Base-by-base conservation (phyloP, 2,888 invertebrate species). In the Drosophila recens region DNA sequence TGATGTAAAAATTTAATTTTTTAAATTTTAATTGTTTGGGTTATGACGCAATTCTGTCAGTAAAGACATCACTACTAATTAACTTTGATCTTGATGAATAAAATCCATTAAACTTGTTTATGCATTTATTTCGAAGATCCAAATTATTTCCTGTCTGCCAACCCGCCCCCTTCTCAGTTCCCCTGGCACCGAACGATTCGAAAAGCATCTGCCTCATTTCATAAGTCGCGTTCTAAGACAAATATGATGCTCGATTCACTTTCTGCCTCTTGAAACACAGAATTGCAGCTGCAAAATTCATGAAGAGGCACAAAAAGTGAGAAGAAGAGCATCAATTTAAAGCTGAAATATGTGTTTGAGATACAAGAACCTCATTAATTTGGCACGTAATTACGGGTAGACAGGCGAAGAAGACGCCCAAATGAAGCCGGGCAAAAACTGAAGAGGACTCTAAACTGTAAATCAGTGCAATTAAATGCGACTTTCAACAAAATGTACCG, bases 381-480 rank as follows among this genome's bases (percentile, higher is more conserved):
- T 84, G 72, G 70, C 79, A 86, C 80, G 67, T 88, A 88, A 88
- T 86, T 85, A 80, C 75, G 63, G 62, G 64, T 40, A 57, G 27
- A 57, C 53, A 63, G 52, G 56, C 48, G 34, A 62, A 61, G 67
- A 49, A 43, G 56, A 33, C 33, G 45, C 42, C 11, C 53, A 13
- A n/a, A 46, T 11, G 27, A 45, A 15, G 8, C 11, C 6, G 48
- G 17, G 9, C 10, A 1, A 51, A 57, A 38, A 15, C 38, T 23
- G 20, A 30, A 27, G 20, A 57, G 27, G 17, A 61, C 74, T 43
- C 46, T 40, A 67, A 79, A 83, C 85, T 73, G 80, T 89, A 89
- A 86, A 89, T 86, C 89, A 87, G 80, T 70, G 85, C 89, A 87
- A 86, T 84, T 86, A 86, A 89, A 82, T 75, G 72, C 66, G 75